Conservation (phyloP, 2,888 invertebrate species). For the Ethmia dodecea region DNA sequence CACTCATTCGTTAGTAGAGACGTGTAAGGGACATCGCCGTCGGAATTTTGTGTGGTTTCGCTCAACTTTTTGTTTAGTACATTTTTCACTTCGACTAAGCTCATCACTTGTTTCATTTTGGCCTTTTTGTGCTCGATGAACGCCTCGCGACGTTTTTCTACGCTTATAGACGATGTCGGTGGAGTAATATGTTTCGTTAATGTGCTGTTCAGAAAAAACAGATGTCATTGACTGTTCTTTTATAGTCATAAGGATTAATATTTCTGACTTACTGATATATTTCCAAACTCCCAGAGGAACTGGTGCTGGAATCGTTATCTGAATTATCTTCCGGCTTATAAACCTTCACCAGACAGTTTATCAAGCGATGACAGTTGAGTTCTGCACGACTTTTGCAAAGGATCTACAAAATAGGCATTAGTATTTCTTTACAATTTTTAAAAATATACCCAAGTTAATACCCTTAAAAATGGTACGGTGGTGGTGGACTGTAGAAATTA, state of each 20-base stretch:
- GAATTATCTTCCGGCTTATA: constrained; percentile 78
- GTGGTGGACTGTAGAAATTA: too few species aligned
- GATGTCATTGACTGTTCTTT: neutral
- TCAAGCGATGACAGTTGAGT: constrained; percentile 83
- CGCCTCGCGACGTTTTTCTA: constrained; percentile 53
- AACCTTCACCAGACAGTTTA: constrained; percentile 82
- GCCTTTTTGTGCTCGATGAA: constrained; percentile 60
- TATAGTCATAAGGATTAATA: neutral
- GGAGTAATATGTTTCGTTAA: constrained; percentile 84
- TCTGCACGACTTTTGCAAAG: constrained; percentile 83
- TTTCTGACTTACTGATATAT: constrained; percentile 82
- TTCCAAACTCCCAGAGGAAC: constrained; percentile 82
- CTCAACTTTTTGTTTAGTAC: constrained; percentile 47
- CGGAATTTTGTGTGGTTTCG: constrained; percentile 55
- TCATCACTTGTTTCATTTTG: constrained; percentile 57
- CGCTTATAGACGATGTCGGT: constrained; percentile 60
- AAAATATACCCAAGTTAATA: too few species aligned
- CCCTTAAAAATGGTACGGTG: too few species aligned
- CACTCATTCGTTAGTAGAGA: constrained; percentile 59
- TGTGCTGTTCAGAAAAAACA: constrained; percentile 64
- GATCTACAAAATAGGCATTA: constrained; percentile 63
- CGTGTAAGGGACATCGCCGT: constrained; percentile 62
- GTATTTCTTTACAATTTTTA: too few species aligned
- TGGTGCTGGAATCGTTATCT: constrained; percentile 73
- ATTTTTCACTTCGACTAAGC: constrained; percentile 54